Evolutionary conservation across 2,113 vertebrate species (phyloP), one percentile per base, ranked within the genome.

Genomic region (Pedionomus torquatus): DNA sequence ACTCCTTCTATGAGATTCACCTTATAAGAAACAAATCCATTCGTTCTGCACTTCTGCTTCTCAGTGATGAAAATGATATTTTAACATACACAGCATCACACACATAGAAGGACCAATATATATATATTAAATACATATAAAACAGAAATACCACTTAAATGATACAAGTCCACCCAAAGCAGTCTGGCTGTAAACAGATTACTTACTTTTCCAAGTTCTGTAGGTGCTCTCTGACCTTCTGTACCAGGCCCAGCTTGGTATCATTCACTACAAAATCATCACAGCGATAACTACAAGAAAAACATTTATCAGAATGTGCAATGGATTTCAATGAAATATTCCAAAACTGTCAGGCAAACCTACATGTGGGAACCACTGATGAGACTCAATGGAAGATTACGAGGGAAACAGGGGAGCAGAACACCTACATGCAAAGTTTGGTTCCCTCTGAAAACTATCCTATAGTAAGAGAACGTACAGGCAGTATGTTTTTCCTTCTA

Each of bases 201-300:
- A 98, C 99, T 99, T 98, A 99, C 99, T 99, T 99, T 98, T 99
- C 99, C 98, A 99, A 97, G 97, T 98, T 99, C 96, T 99, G 99
- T 90, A 99, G 99, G 96, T 99, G 99, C 91, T 99, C 99, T 97
- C 99, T 98, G 96, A 99, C 98, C 97, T 99, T 99, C 98, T 99
- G 99, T 76, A 99, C 99, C 87, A 99, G 98, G 68, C 99, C 99
- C 81, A 99, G 97, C 97, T 99, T 99, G 97, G 99, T 99, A 97
- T 99, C 99, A 60, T 99, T 99, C 93, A 99, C 99, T 89, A 99
- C 99, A 98, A 99, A 99, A 94, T 99, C 99, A 98, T 99, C 99
- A 98, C 99, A 99, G 93, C 99, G 98, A 78, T 99, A 99, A 98
- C 99, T 99, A 97, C 82, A 98, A 97, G 70, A 60, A 70, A 96